These are phyloP conservation scores for Plectropomus leopardus DNA, from an alignment of 2,113 vertebrate genomes.

Conservation along the genomic window DNA sequence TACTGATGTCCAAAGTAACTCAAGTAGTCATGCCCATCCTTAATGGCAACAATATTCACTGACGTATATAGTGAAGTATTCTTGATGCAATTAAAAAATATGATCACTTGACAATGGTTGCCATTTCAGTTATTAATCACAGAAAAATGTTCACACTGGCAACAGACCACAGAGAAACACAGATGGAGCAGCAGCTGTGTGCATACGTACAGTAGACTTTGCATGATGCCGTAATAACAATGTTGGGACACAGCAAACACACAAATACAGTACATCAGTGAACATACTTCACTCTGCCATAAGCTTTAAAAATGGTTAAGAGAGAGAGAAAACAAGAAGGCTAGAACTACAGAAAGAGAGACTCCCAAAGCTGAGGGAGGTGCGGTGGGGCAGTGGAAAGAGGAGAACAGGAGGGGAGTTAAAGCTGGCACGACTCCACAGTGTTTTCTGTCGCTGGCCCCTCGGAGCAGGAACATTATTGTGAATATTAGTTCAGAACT, in stretches of 20 bases:
- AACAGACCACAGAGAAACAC: slow-evolving; percentile 1
- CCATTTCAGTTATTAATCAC: neutral
- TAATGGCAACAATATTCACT: neutral
- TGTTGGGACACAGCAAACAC: neutral
- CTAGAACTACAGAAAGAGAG: slow-evolving; percentile 56
- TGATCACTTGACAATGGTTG: neutral
- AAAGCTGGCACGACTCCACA: slow-evolving; percentile 78
- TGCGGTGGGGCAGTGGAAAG: slow-evolving; percentile 52
- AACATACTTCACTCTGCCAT: slow-evolving; percentile 30
- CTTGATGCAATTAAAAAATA: neutral
- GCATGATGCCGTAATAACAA: neutral
- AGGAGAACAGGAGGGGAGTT: slow-evolving; percentile 63
- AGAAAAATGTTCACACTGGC: neutral
- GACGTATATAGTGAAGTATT: neutral
- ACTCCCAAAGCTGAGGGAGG: slow-evolving; percentile 58
- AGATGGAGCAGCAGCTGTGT: neutral
- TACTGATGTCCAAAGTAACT: too few species aligned
- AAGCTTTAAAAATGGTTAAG: slow-evolving; percentile 42
- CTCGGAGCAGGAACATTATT: slow-evolving; percentile 76
- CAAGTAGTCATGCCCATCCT: too few species aligned
- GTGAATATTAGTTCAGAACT: slow-evolving; percentile 82
- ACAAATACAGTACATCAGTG: slow-evolving; percentile 20
- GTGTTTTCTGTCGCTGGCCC: slow-evolving; percentile 71
- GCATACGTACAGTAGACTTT: neutral
- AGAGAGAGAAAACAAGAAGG: slow-evolving; percentile 13